Evolutionary conservation across 1,140 invertebrate genomes (phyloP).

Genomic region (Aphelenchoides fujianensis): DNA sequence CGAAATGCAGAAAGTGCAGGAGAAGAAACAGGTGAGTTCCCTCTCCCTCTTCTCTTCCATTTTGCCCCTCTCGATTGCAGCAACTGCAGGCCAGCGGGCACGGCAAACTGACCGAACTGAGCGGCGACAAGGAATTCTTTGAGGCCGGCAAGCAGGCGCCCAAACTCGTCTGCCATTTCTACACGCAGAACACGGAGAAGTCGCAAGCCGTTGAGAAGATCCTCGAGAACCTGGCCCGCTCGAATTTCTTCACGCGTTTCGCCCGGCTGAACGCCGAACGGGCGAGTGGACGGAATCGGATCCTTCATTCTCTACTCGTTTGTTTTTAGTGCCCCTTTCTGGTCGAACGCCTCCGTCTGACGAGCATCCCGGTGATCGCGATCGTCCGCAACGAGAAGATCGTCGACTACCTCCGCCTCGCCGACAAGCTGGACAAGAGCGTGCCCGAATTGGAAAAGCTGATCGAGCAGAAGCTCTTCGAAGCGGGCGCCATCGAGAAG

Average conservation of each 20-base stretch:
- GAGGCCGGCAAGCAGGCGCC: slow-evolving; percentile 23
- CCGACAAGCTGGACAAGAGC: slow-evolving; percentile 17
- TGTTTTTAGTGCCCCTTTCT: slow-evolving; percentile 26
- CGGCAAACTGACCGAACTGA: slow-evolving; percentile 28
- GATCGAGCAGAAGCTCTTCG: slow-evolving; percentile 12
- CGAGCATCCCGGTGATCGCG: slow-evolving; percentile 25
- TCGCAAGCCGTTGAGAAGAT: slow-evolving; percentile 24
- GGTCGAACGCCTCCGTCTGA: slow-evolving; percentile 23
- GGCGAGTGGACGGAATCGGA: background rate
- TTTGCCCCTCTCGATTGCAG: too few species aligned
- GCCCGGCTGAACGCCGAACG: slow-evolving; percentile 20
- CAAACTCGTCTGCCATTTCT: slow-evolving; percentile 29
- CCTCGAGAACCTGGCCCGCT: slow-evolving; percentile 23
- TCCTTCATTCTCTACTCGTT: background rate
- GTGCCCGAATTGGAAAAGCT: slow-evolving; percentile 9
- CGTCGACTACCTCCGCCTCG: slow-evolving; percentile 21
- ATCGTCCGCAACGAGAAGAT: slow-evolving; percentile 24
- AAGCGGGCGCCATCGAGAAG: slow-evolving; percentile 18
- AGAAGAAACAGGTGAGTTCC: slow-evolving; percentile 22
- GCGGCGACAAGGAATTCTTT: slow-evolving; percentile 29
- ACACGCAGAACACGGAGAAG: slow-evolving; percentile 4
- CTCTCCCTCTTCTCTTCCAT: too few species aligned
- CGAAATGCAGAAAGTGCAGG: slow-evolving; percentile 19
- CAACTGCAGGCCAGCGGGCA: slow-evolving; percentile 16
- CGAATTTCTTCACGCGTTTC: slow-evolving; percentile 26